These are phyloP conservation scores for Protomyctophum bolini DNA, from an alignment of 2,113 vertebrate genomes.

Conservation along the genomic window DNA sequence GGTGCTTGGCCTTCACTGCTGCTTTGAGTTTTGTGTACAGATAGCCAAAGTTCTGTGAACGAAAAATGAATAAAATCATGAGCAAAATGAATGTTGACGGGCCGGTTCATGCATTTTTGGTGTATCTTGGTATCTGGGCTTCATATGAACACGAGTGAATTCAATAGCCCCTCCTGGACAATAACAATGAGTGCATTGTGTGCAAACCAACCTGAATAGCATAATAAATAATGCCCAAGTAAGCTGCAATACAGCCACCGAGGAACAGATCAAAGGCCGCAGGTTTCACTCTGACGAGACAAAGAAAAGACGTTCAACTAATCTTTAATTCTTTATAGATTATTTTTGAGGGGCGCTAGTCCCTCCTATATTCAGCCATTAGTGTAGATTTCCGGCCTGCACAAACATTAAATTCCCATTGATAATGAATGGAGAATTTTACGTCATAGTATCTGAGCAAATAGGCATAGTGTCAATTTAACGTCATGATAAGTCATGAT, in stretches of 20 bases:
- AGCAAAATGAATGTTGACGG: not conserved
- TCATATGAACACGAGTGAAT: not conserved
- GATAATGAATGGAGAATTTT: too few species aligned
- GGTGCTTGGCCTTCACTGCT: constrained; percentile 70
- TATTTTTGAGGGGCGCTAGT: too few species aligned
- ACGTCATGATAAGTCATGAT: too few species aligned
- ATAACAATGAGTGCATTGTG: not conserved
- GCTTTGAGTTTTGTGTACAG: constrained; percentile 73
- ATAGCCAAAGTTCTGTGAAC: constrained; percentile 67
- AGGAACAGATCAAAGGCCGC: constrained; percentile 83
- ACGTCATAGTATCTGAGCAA: too few species aligned
- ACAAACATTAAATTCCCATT: too few species aligned
- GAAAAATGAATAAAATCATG: not conserved
- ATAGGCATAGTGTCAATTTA: too few species aligned
- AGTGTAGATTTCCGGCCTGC: too few species aligned
- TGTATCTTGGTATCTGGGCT: not conserved
- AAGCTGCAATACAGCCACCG: constrained; percentile 78
- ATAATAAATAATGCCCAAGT: constrained; percentile 78
- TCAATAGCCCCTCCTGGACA: too few species aligned
- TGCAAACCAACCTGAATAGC: constrained; percentile 71
- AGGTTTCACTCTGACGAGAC: constrained; percentile 78
- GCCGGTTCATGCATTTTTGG: too few species aligned
- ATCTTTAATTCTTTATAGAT: too few species aligned
- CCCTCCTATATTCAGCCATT: too few species aligned
- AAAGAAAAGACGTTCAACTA: constrained; percentile 1